Conservation (phyloP, 2,888 invertebrate species). For the Brenthis daphne region DNA sequence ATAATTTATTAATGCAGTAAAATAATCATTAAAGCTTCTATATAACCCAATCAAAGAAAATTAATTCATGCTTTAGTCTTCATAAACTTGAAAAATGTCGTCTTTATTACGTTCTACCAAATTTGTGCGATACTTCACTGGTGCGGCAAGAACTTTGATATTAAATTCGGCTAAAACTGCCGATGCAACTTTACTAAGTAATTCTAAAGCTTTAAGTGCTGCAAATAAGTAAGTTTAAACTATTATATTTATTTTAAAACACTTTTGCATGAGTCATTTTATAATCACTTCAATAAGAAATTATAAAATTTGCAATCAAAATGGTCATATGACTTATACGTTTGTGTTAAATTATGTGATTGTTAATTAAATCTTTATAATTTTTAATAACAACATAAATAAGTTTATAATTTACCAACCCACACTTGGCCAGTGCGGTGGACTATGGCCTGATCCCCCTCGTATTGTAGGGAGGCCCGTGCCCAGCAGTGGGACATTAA, state of each 20-base stretch:
- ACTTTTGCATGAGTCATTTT: no score
- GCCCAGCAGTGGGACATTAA: no score
- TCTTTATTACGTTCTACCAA: constrained; percentile 87
- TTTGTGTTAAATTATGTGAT: no score
- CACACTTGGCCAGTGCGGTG: no score
- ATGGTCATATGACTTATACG: no score
- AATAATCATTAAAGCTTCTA: constrained; percentile 1
- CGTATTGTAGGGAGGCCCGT: no score
- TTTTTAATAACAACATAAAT: no score
- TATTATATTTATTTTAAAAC: constrained; percentile 4
- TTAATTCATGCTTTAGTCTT: constrained; percentile 21
- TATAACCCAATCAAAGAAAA: background rate
- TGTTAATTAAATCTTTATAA: no score
- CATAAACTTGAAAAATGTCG: constrained; percentile 73
- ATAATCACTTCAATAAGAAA: no score
- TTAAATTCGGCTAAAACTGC: constrained; percentile 85
- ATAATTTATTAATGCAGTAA: constrained; percentile 19
- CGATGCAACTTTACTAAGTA: constrained; percentile 80
- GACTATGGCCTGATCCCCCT: no score
- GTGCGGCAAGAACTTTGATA: constrained; percentile 86
- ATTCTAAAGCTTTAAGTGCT: constrained; percentile 64
- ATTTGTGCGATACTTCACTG: constrained; percentile 87
- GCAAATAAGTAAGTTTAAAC: constrained; percentile 65
- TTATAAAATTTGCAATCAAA: no score
- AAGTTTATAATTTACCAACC: no score